Percentiles rank a stretch among this genome's conserved stretches.
Conservation (phyloP, 2,888 invertebrate genomes). For the Limnephilus lunatus region DNA sequence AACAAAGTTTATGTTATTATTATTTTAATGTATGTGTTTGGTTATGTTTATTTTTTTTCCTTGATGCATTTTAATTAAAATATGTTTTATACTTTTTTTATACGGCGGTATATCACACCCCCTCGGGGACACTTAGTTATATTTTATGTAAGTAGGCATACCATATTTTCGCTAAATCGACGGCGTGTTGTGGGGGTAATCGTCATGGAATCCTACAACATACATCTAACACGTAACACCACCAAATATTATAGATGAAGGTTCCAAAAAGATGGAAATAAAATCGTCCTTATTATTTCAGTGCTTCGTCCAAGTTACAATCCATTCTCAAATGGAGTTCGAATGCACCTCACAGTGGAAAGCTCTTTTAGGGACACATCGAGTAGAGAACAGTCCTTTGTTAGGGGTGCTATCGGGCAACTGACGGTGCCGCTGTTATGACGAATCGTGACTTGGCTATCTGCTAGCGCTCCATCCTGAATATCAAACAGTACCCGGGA, state of each 20-base stretch:
- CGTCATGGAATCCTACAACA: not conserved
- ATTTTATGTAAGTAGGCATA: too few species aligned
- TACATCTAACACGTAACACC: not conserved
- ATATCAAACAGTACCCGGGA: not conserved
- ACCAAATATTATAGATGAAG: not conserved
- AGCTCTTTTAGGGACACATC: not conserved
- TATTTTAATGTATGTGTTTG: too few species aligned
- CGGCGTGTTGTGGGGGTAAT: too few species aligned
- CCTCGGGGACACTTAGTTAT: too few species aligned
- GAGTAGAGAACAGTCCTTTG: not conserved
- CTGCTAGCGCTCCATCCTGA: not conserved
- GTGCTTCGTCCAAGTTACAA: not conserved
- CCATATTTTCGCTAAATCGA: too few species aligned
- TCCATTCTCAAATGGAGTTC: not conserved
- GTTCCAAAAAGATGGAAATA: not conserved
- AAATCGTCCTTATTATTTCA: not conserved
- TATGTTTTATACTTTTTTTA: too few species aligned
- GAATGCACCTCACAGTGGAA: not conserved
- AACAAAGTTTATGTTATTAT: too few species aligned
- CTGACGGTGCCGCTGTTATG: not conserved
- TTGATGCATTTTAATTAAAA: too few species aligned
- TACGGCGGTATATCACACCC: too few species aligned
- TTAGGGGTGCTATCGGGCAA: not conserved
- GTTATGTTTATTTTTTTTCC: too few species aligned
- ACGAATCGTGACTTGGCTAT: constrained; percentile 7